Conservation (phyloP, 2,888 invertebrate genomes). For the Coleophora deauratella region DNA sequence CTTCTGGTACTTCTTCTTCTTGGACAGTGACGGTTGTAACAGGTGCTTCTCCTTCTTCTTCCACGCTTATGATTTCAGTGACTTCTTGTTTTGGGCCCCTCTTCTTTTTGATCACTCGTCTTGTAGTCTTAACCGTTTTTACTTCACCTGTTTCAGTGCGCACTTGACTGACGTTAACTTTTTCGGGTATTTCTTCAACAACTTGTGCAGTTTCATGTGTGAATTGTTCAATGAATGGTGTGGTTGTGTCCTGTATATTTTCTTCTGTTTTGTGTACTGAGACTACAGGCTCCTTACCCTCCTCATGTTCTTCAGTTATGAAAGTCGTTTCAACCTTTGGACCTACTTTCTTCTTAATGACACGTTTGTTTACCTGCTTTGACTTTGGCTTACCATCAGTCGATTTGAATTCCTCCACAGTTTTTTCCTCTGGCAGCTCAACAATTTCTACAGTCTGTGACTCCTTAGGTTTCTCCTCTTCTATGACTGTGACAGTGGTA, state of each 20-base stretch:
- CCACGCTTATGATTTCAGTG: constrained; percentile 20
- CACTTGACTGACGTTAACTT: constrained; percentile 17
- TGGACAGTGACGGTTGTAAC: constrained; percentile 18
- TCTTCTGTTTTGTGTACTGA: constrained; percentile 25
- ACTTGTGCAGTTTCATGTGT: constrained; percentile 24
- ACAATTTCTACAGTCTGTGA: constrained; percentile 20
- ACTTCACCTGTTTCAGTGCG: constrained; percentile 20
- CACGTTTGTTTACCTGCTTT: constrained; percentile 17
- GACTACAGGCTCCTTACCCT: not conserved
- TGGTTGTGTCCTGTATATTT: constrained; percentile 17
- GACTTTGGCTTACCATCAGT: constrained; percentile 30
- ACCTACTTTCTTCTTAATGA: constrained; percentile 18
- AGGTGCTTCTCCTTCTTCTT: constrained; percentile 21
- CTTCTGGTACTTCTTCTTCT: constrained; percentile 15
- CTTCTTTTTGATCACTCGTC: constrained; percentile 27
- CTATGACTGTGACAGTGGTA: constrained; percentile 12
- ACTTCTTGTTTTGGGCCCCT: constrained; percentile 20
- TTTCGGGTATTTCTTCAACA: constrained; percentile 22
- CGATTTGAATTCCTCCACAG: constrained; percentile 19
- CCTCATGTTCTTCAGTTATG: not conserved
- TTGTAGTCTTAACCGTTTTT: constrained; percentile 30
- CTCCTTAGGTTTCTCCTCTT: constrained; percentile 14
- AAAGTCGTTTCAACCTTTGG: not conserved
- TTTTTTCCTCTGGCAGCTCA: constrained; percentile 41
- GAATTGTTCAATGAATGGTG: constrained; percentile 20